phyloP scores from a whole-genome alignment of 2,113 vertebrate species.

The Amblyornis subalaris region DNA sequence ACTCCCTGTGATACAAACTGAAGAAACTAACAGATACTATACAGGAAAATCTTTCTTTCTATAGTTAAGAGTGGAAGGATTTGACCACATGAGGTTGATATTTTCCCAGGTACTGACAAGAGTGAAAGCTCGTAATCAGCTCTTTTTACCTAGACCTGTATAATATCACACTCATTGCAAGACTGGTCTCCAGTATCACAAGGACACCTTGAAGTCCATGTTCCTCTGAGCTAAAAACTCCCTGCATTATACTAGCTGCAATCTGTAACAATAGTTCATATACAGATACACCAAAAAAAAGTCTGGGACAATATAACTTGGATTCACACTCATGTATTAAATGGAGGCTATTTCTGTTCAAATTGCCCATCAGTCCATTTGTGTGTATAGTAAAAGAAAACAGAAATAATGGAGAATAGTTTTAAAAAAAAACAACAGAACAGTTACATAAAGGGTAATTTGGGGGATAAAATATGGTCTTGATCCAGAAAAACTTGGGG shows the following conservation, averaged over 20 bases:
- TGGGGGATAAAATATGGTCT: neutral
- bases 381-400: neutral
- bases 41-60: neutral
- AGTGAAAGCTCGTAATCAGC: neutral
- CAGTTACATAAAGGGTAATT: neutral
- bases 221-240: neutral
- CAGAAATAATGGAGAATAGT: neutral
- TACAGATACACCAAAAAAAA: neutral
- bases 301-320: neutral
- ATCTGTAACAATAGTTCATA: neutral
- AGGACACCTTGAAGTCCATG: neutral
- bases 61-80: neutral
- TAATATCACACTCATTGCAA: neutral
- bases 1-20: neutral
- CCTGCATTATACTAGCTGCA: neutral
- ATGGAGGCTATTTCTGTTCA: neutral
- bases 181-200: neutral
- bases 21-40: neutral
- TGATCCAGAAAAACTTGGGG: neutral
- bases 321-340: neutral
- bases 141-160: neutral
- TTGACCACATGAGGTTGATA: neutral
- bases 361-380: neutral
- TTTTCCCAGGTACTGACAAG: neutral
- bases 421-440: neutral